Conservation (phyloP, 2,113 vertebrate genomes). For the Naja naja region DNA sequence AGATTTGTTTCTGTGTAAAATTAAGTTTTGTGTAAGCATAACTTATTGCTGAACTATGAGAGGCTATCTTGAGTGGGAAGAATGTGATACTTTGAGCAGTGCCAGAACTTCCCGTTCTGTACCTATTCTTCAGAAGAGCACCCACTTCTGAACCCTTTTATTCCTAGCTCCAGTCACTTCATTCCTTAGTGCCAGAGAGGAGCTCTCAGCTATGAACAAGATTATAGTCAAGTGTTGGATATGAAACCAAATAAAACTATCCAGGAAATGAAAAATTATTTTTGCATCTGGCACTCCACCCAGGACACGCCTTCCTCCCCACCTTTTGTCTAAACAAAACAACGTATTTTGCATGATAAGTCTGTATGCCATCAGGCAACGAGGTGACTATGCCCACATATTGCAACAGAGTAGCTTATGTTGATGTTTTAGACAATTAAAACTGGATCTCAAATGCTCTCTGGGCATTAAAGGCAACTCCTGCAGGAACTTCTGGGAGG, state of each 20-base stretch:
- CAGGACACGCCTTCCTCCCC: not conserved
- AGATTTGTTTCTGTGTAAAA: slow-evolving; percentile 29
- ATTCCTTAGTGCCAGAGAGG: slow-evolving; percentile 37
- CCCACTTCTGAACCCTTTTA: not conserved
- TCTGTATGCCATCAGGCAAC: not conserved
- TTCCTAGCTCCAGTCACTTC: slow-evolving; percentile 38
- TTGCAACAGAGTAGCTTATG: not conserved
- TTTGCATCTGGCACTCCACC: not conserved
- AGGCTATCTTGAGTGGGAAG: slow-evolving; percentile 18
- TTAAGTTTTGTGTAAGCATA: not conserved
- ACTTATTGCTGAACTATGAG: not conserved
- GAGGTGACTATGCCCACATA: not conserved
- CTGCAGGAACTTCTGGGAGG: not conserved
- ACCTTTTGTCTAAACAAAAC: not conserved
- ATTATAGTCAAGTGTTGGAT: slow-evolving; percentile 35
- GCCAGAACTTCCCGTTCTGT: not conserved
- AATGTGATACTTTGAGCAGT: slow-evolving; percentile 31
- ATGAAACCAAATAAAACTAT: slow-evolving; percentile 33
- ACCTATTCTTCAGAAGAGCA: slow-evolving; percentile 5
- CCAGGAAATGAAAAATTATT: slow-evolving; percentile 21
- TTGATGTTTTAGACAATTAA: not conserved
- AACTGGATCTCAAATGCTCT: not conserved
- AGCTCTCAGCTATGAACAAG: slow-evolving; percentile 39
- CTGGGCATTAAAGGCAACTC: too few relatives aligned
- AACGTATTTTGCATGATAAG: not conserved